Conservation (phyloP, 1,140 invertebrate species). For the Heliconius congener region DNA sequence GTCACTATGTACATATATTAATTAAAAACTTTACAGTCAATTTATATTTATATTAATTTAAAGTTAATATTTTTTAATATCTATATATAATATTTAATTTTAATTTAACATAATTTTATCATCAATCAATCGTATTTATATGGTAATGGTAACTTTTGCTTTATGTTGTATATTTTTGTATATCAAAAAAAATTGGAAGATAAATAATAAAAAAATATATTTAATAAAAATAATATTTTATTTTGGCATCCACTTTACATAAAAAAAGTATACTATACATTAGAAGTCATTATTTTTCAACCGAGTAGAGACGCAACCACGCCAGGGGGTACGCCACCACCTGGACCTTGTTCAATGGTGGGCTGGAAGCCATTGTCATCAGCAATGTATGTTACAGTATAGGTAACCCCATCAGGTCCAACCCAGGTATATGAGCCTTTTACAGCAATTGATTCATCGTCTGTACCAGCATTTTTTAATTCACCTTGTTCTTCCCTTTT, state of each 20-base stretch:
- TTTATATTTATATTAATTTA: too few species aligned
- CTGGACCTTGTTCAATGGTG: slow-evolving; percentile 79
- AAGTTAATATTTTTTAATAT: too few species aligned
- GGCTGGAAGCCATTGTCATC: slow-evolving; percentile 88
- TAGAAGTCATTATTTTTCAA: slow-evolving; percentile 21
- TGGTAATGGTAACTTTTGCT: too few species aligned
- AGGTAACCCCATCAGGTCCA: slow-evolving; percentile 78
- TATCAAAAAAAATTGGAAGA: neutral
- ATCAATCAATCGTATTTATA: too few species aligned
- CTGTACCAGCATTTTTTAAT: slow-evolving; percentile 81
- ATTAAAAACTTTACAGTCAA: too few species aligned
- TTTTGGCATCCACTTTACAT: neutral
- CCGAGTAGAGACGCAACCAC: slow-evolving; percentile 53
- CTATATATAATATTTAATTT: too few species aligned
- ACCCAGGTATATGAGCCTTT: slow-evolving; percentile 81
- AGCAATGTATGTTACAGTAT: slow-evolving; percentile 85
- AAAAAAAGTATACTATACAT: neutral
- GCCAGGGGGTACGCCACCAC: slow-evolving; percentile 74
- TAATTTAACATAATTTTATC: too few species aligned
- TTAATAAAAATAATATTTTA: slow-evolving; percentile 4
- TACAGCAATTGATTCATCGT: slow-evolving; percentile 64
- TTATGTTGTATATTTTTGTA: too few species aligned
- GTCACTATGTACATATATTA: neutral
- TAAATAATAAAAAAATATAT: neutral
- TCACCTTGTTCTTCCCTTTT: slow-evolving; percentile 82